Conservation (phyloP, 2,113 vertebrate genomes). For the Bujurquina vittata region DNA sequence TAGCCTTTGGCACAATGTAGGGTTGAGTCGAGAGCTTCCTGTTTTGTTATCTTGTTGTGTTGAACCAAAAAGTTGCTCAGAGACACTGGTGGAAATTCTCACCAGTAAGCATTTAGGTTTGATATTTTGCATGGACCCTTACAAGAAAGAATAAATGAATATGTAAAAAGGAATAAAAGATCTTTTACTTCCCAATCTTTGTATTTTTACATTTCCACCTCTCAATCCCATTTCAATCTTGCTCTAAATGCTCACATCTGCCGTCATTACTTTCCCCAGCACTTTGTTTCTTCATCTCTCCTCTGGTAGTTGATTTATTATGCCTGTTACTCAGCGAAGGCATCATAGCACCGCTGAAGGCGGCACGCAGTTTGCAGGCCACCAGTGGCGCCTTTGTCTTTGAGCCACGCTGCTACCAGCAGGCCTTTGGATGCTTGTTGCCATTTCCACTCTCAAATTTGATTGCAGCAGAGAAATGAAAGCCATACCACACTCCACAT, state of each 20-base stretch:
- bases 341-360: constrained; percentile 51
- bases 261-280: not conserved
- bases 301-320: constrained; percentile 64
- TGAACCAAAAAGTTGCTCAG: not conserved
- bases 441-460: constrained; percentile 65
- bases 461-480: constrained; percentile 70
- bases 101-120: not conserved
- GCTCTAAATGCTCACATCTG: constrained; percentile 5
- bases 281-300: constrained; percentile 14
- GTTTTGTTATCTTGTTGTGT: fast-evolving
- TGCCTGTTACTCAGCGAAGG: constrained; percentile 62
- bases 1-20: not conserved
- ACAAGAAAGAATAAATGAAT: not conserved
- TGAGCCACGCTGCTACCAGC: constrained; percentile 64
- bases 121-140: not conserved
- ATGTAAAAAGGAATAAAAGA: not conserved
- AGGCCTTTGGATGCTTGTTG: constrained; percentile 64
- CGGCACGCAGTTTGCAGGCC: constrained; percentile 53
- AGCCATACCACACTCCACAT: constrained; percentile 35
- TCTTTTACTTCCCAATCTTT: not conserved
- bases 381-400: constrained; percentile 57
- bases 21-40: not conserved
- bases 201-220: constrained; percentile 10
- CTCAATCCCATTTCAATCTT: constrained; percentile 6
- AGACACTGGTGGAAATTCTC: not conserved